Evolutionary conservation across 2,888 invertebrate species (phyloP), one percentile per base, ranked within the genome.

Genomic region (Temnothorax ravouxi): DNA sequence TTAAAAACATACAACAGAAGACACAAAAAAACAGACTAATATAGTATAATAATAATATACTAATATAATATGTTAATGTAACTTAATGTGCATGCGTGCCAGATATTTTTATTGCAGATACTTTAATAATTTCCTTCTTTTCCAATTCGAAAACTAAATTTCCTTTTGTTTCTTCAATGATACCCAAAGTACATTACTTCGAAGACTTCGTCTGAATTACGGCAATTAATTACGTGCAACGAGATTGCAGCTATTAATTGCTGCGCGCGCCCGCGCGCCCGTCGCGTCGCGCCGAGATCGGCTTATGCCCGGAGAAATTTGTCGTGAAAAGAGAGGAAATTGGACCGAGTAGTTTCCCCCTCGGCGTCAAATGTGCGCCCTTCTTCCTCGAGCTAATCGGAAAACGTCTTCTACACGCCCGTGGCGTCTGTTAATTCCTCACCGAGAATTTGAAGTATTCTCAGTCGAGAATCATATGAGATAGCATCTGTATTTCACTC

Each of bases 181-280:
- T 74, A 25, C 25, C 9, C 25, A 18, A 74, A 21, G 38, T 38
- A 52, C 47, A 44, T 77, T 54, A 54, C 44, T 69, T 69, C 69
- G 21, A 25, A 50, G 59, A 62, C 38, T 44, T 41, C 71, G 34
- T 29, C 34, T 44, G 47, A 69, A 52, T 79, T 59, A 61, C 52
- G 62, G 54, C 69, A 71, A 77, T 79, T 84, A 79, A 84, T 84
- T 84, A 79, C 79, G 61, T 59, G 59, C 61, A 69, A 64, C 71
- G 59, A 84, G 69, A 84, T 84, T 79, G 69, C 69, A 71, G 64
- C 79, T 62, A 74, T 84, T 84, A 84, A 84, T 79, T 75, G 72
- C 56, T 59, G 41, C 41, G 67, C 67, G 41, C 76, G 54, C 52
- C 47, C 41, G 59, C 69, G 41, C 69, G 47, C 54, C 50, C 54